Conservation (phyloP, 2,888 invertebrate species). For the Chaetogeoica ovagalla region DNA sequence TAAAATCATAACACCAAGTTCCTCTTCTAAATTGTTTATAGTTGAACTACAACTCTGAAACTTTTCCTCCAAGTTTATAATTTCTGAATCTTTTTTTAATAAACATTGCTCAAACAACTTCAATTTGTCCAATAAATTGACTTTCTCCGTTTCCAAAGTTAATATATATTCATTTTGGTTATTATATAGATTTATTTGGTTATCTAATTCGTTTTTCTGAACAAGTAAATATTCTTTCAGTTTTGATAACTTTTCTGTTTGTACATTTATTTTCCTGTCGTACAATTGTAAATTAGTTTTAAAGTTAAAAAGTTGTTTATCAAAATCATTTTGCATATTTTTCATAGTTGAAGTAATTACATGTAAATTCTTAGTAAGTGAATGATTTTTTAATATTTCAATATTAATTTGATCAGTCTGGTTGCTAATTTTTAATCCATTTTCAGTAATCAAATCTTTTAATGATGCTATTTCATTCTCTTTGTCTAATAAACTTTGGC, state of each 20-base stretch:
- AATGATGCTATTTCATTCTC: constrained; percentile 8
- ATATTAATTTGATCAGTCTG: neutral
- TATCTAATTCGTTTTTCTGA: neutral
- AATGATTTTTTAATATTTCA: constrained; percentile 10
- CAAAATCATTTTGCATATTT: constrained; percentile 6
- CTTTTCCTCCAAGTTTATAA: neutral
- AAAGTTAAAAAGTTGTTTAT: neutral
- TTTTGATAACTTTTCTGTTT: neutral
- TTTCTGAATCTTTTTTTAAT: constrained; percentile 2
- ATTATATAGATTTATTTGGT: constrained; percentile 13
- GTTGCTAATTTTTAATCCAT: neutral
- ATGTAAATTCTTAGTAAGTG: neutral
- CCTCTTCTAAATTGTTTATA: constrained; percentile 21
- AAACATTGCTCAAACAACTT: neutral
- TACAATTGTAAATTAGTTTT: neutral
- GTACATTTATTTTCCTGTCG: neutral
- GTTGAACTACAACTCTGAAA: neutral
- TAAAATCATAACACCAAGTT: constrained; percentile 30
- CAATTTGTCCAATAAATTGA: constrained; percentile 1
- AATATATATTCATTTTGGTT: constrained; percentile 15
- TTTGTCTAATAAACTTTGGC: neutral
- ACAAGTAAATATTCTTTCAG: neutral
- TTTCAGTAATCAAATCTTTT: neutral
- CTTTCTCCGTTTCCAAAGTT: constrained; percentile 10
- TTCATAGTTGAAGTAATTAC: neutral